Evolutionary conservation across 2,113 vertebrate species (phyloP).

Genomic region (Proteles cristata): DNA sequence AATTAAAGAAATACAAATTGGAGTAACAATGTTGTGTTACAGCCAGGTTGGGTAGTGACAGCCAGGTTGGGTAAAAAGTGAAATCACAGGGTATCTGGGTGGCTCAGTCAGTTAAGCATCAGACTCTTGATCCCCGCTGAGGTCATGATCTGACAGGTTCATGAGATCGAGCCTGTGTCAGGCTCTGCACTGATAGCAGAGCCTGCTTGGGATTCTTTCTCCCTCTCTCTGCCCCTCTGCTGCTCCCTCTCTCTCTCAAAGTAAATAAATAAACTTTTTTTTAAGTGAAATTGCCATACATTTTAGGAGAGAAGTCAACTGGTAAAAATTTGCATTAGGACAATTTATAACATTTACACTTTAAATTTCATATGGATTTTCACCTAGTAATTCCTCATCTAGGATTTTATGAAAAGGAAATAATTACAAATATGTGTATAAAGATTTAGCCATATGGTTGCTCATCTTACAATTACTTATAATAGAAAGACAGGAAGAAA

Average conservation of each 20-base stretch:
- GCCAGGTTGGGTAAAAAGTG: constrained; percentile 7
- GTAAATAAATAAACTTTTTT: no score
- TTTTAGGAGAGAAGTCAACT: background rate
- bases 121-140: no score
- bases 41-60: background rate
- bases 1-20: constrained; percentile 48
- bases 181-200: no score
- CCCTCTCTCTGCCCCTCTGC: no score
- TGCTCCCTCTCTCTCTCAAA: no score
- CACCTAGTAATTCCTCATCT: background rate
- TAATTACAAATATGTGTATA: background rate
- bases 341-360: background rate
- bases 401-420: constrained; percentile 42
- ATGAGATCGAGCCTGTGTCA: no score
- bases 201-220: no score
- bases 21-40: constrained; percentile 24
- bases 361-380: background rate
- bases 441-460: background rate
- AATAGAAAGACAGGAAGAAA: background rate
- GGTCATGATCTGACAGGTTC: no score
- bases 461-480: background rate
- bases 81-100: background rate
- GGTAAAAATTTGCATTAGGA: background rate
- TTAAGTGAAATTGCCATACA: background rate
- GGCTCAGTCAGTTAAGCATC: no score